phyloP scores from a whole-genome alignment of 2,888 invertebrate species.

The Athrips mouffetella region DNA sequence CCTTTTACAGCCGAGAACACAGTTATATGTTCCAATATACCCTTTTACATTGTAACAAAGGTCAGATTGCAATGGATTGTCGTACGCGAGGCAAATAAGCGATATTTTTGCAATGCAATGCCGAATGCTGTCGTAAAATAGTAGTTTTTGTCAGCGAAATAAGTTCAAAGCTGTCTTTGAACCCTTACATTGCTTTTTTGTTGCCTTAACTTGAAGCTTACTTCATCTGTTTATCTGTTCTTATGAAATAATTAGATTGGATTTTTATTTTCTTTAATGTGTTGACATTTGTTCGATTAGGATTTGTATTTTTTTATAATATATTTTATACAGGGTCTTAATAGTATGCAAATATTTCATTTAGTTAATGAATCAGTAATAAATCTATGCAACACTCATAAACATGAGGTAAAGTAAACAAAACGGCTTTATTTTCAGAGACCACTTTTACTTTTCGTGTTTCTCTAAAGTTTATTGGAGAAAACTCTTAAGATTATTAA shows the following conservation, averaged over 20 bases:
- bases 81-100: neutral
- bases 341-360: too few relatives aligned
- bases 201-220: neutral
- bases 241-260: neutral
- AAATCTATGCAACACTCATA: too few relatives aligned
- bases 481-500: too few relatives aligned
- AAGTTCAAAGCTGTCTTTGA: neutral
- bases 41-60: slow-evolving; percentile 7
- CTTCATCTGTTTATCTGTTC: neutral
- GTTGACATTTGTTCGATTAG: too few relatives aligned
- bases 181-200: slow-evolving; percentile 1
- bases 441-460: too few relatives aligned
- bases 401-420: too few relatives aligned
- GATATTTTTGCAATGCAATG: slow-evolving; percentile 10
- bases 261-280: neutral
- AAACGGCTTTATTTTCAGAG: too few relatives aligned
- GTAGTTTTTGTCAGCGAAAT: slow-evolving; percentile 13
- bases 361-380: too few relatives aligned
- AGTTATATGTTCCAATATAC: neutral
- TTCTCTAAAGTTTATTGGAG: too few relatives aligned
- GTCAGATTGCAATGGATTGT: slow-evolving; percentile 3
- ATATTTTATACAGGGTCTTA: too few relatives aligned
- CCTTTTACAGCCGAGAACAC: slow-evolving; percentile 18
- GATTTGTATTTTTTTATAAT: too few relatives aligned
- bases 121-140: slow-evolving; percentile 9